Conservation (phyloP, 2,797 vertebrate genomes). For the Heterohyrax brucei region DNA sequence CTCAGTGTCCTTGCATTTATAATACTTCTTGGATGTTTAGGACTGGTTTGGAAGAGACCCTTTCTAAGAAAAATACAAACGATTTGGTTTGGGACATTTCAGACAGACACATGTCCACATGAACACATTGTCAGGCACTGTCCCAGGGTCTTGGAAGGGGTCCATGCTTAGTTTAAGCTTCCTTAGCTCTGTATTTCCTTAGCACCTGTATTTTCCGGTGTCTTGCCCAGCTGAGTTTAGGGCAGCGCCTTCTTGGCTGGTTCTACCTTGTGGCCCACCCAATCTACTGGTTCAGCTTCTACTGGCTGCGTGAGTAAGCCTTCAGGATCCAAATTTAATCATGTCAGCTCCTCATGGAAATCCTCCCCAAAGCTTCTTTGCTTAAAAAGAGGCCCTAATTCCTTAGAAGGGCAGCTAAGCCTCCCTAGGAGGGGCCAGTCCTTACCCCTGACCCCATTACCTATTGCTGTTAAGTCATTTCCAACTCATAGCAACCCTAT, state of each 20-base stretch:
- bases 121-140: not conserved
- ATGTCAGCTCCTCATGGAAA: no score
- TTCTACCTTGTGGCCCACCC: not conserved
- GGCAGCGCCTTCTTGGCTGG: not conserved
- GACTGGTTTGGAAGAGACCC: not conserved
- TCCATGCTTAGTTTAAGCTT: not conserved
- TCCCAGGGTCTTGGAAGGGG: not conserved
- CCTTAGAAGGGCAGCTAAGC: not conserved
- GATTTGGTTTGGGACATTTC: not conserved
- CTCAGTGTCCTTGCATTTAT: not conserved
- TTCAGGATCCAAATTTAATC: not conserved
- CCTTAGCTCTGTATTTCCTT: not conserved
- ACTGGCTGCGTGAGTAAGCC: not conserved
- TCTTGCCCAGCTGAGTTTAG: not conserved
- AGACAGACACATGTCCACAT: not conserved
- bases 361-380: not conserved
- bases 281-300: not conserved
- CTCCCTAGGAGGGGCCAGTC: not conserved
- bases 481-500: no score
- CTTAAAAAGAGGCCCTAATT: not conserved
- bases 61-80: not conserved
- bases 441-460: no score
- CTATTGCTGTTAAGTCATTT: no score
- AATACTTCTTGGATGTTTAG: not conserved
- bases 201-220: fast-evolving